These are phyloP conservation scores for Oxygymnocypris stewartii DNA, from an alignment of 2,113 vertebrate species.

Conservation along the genomic window DNA sequence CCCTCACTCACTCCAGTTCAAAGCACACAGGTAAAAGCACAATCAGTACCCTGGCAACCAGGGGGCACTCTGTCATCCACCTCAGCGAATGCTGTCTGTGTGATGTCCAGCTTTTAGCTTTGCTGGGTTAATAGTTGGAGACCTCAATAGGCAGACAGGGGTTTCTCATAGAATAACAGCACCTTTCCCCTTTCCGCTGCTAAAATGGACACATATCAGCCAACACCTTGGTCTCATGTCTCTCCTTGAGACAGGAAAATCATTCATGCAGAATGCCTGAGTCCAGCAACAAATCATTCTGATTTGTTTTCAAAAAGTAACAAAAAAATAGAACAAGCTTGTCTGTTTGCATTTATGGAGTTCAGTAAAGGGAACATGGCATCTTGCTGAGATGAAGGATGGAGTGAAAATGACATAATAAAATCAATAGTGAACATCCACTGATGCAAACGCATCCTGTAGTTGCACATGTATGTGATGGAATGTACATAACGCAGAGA, in stretches of 20 bases:
- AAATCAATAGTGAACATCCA: neutral
- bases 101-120: conserved; percentile 43
- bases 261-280: conserved; percentile 26
- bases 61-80: conserved; percentile 27
- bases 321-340: neutral
- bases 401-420: neutral
- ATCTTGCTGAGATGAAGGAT: conserved; percentile 24
- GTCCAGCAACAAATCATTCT: conserved; percentile 9
- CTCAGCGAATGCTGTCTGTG: conserved; percentile 31
- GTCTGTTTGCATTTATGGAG: conserved; percentile 26
- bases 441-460: neutral
- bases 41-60: conserved; percentile 37
- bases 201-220: conserved; percentile 35
- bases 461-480: too few relatives aligned
- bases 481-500: too few relatives aligned
- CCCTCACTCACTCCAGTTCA: conserved; percentile 16
- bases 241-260: conserved; percentile 3
- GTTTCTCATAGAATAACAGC: conserved; percentile 30
- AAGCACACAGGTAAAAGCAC: conserved; percentile 39
- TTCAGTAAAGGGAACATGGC: conserved; percentile 22
- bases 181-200: conserved; percentile 3
- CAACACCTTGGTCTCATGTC: neutral
- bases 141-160: conserved; percentile 28
- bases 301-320: neutral
- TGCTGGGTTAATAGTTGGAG: conserved; percentile 40